These are phyloP conservation scores for Nephrotoma appendiculata DNA, from an alignment of 2,888 invertebrate genomes.

Conservation along the genomic window DNA sequence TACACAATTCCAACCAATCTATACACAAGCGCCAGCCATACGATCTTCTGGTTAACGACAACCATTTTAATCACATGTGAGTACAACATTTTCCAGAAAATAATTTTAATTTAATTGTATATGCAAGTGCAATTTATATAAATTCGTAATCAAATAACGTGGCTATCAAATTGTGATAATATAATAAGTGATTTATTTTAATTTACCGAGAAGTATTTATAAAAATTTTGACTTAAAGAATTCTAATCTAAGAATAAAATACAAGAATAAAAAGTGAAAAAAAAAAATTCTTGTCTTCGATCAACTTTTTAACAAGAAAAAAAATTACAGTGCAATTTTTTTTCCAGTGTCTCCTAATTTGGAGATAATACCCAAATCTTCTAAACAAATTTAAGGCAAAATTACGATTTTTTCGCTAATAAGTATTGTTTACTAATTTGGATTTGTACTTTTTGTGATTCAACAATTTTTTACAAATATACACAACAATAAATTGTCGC, in stretches of 20 bases:
- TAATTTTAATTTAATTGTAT: not conserved
- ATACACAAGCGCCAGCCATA: constrained; percentile 5
- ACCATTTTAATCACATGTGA: constrained; percentile 86
- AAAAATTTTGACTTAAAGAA: not conserved
- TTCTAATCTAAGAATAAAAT: not conserved
- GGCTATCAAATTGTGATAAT: not conserved
- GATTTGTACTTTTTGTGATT: not conserved
- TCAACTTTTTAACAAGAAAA: not conserved
- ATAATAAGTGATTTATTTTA: not conserved
- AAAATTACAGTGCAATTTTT: not conserved
- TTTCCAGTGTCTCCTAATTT: not conserved
- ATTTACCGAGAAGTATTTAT: not conserved
- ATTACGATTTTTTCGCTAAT: not conserved
- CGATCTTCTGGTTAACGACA: constrained; percentile 67
- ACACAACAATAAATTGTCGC: not conserved
- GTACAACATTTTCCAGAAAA: constrained; percentile 30
- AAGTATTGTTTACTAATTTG: not conserved
- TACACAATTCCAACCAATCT: constrained; percentile 1
- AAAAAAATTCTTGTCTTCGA: not conserved
- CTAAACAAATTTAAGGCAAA: not conserved
- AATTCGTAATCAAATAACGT: not conserved
- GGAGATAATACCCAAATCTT: not conserved
- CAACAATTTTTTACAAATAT: not conserved
- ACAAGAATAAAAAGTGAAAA: not conserved
- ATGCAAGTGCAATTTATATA: not conserved